Evolutionary conservation across 2,888 invertebrate species (phyloP).

Genomic region (Tipula vernalis): DNA sequence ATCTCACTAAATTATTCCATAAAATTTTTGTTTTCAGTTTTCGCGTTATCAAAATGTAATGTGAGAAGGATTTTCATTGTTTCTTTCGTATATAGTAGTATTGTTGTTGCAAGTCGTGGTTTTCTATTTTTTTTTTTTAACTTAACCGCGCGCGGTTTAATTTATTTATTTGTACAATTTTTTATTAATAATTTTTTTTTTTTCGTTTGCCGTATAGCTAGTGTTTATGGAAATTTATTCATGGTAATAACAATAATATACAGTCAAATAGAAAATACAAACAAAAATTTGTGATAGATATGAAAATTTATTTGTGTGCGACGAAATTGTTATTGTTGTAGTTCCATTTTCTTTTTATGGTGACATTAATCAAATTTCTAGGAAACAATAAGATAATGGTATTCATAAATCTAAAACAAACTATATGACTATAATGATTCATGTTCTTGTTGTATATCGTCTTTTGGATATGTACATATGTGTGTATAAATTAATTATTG

Average conservation of each 20-base stretch:
- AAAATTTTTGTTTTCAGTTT: neutral
- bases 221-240: constrained; percentile 4
- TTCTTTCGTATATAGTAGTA: neutral
- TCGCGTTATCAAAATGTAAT: neutral
- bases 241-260: neutral
- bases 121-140: neutral
- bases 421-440: neutral
- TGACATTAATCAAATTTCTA: neutral
- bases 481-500: neutral
- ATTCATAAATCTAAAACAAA: neutral
- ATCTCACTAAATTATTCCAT: neutral
- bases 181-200: neutral
- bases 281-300: neutral
- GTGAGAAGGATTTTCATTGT: neutral
- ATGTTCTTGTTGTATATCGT: neutral
- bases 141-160: neutral
- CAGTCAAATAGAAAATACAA: neutral
- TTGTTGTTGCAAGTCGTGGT: neutral
- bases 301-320: neutral
- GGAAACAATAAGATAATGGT: neutral
- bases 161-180: neutral
- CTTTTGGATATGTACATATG: neutral
- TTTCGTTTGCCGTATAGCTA: neutral
- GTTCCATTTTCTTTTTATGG: neutral
- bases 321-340: neutral